phyloP scores from a whole-genome alignment of 2,113 vertebrate genomes.

The Notiomystis cincta region DNA sequence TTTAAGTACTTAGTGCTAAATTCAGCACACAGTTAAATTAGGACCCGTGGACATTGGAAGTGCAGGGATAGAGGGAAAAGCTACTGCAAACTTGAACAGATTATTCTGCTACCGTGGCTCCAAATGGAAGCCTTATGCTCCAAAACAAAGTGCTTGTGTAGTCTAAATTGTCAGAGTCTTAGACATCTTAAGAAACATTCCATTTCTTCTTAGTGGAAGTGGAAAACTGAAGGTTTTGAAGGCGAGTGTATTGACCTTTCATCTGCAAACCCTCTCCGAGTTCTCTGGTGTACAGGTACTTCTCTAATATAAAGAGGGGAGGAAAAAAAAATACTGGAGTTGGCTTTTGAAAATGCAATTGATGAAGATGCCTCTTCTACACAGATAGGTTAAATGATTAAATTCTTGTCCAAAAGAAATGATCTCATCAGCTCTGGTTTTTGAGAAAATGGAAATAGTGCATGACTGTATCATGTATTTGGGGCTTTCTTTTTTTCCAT shows the following conservation, averaged over 20 bases:
- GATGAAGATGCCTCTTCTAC: neutral
- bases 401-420: neutral
- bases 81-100: neutral
- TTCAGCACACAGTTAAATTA: neutral
- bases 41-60: neutral
- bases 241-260: neutral
- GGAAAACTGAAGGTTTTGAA: neutral
- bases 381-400: neutral
- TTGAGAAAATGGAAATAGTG: neutral
- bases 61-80: neutral
- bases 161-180: neutral
- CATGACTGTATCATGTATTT: neutral
- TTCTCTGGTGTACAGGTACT: neutral
- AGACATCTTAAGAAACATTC: neutral
- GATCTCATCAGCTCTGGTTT: neutral
- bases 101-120: neutral
- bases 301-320: neutral
- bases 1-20: neutral
- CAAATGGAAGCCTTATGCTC: neutral
- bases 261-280: neutral
- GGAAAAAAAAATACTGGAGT: rapidly evolving
- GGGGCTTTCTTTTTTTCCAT: neutral
- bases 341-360: neutral
- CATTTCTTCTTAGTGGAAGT: neutral
- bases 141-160: neutral